Percentiles rank a stretch among this genome's conserved stretches.
phyloP scores from a whole-genome alignment of 2,113 vertebrate genomes.

The Phyllostomus discolor region DNA sequence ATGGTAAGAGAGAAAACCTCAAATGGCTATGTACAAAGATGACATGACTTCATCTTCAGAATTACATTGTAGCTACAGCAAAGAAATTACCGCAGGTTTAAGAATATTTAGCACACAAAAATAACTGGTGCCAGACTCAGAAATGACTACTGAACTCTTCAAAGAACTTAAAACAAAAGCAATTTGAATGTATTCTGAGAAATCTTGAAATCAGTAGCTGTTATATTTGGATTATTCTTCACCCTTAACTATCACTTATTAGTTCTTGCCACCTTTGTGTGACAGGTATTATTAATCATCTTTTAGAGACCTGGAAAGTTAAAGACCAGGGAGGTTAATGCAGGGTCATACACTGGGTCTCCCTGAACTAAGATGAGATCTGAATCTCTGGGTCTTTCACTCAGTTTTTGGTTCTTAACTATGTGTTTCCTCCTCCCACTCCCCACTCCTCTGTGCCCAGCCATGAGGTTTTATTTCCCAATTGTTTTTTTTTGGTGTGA shows the following conservation, averaged over 20 bases:
- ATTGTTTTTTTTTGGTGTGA: not conserved
- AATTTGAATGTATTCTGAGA: not conserved
- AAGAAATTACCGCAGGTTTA: not conserved
- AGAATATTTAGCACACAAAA: not conserved
- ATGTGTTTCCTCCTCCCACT: not conserved
- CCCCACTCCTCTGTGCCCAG: not conserved
- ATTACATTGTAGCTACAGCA: not conserved
- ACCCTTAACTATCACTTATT: not conserved
- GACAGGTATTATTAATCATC: not conserved
- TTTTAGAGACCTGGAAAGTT: not conserved
- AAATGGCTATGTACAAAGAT: not conserved
- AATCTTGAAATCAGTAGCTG: constrained; percentile 2
- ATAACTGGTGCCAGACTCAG: not conserved
- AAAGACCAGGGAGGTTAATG: not conserved
- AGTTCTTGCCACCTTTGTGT: not conserved
- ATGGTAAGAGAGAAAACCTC: not conserved
- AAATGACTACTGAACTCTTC: constrained; percentile 6
- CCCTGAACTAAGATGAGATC: not conserved
- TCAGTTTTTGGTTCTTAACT: not conserved
- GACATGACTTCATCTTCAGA: not conserved
- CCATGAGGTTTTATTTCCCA: constrained; percentile 37
- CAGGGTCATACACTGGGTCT: not conserved
- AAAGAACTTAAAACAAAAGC: not conserved
- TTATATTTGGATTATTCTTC: not conserved
- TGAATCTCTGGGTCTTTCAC: not conserved